phyloP scores from a whole-genome alignment of 1,140 invertebrate species.

The Portunus trituberculatus region DNA sequence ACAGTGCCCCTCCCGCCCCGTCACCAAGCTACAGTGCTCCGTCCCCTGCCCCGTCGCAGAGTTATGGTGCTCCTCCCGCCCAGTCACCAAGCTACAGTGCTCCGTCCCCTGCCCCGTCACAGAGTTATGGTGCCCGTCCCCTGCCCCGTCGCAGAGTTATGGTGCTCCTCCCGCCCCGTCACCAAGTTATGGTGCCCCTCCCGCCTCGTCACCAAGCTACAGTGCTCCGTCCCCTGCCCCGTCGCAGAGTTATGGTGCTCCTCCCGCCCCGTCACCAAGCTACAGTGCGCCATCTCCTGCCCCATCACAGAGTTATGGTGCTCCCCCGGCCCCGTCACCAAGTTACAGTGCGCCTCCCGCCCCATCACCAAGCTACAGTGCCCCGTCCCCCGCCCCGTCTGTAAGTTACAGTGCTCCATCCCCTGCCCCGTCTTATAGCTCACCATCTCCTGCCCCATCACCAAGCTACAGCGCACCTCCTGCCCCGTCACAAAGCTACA shows the following conservation, averaged over 20 bases:
- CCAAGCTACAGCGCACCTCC: neutral
- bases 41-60: neutral
- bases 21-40: slow-evolving; percentile 27
- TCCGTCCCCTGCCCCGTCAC: neutral
- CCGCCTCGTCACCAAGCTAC: slow-evolving; percentile 34
- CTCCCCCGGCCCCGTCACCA: slow-evolving; percentile 32
- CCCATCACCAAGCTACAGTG: slow-evolving; percentile 8
- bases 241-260: neutral
- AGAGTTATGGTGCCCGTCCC: neutral
- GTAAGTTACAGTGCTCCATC: neutral
- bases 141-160: slow-evolving; percentile 29
- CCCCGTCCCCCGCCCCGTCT: slow-evolving; percentile 21
- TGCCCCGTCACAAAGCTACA: neutral
- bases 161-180: slow-evolving; percentile 1
- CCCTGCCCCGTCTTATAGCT: neutral
- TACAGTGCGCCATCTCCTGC: neutral
- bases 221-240: neutral
- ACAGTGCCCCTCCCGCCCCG: neutral
- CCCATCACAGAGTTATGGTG: neutral
- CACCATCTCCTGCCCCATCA: slow-evolving; percentile 21
- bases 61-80: neutral
- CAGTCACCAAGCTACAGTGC: slow-evolving; percentile 13
- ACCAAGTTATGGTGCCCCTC: neutral
- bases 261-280: slow-evolving; percentile 36
- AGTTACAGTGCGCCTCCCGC: neutral